Conservation (phyloP, 2,888 invertebrate species). For the Lottia gigantea region DNA sequence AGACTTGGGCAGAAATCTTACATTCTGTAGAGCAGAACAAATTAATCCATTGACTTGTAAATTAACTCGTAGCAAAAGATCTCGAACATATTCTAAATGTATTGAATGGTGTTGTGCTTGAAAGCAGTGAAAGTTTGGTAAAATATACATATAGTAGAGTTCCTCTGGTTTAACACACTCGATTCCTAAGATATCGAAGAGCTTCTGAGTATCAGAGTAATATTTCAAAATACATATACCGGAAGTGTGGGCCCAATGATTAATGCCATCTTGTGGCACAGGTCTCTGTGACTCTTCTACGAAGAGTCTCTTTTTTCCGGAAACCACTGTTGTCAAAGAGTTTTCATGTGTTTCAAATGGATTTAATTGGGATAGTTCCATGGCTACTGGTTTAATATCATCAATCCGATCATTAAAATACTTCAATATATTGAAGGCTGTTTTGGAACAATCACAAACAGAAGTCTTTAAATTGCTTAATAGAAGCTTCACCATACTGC, state of each 20-base stretch:
- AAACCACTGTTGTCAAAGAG: background rate
- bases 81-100: slow-evolving; percentile 26
- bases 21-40: slow-evolving; percentile 23
- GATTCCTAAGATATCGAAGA: slow-evolving; percentile 35
- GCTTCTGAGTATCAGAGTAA: slow-evolving; percentile 18
- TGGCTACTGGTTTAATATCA: background rate
- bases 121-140: slow-evolving; percentile 24
- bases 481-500: background rate
- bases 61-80: background rate
- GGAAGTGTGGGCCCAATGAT: slow-evolving; percentile 14
- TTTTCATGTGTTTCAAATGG: background rate
- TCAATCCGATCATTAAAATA: background rate
- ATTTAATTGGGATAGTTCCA: background rate
- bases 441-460: background rate
- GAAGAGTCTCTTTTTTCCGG: background rate
- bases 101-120: slow-evolving; percentile 1
- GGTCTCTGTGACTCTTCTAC: background rate
- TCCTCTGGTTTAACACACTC: background rate
- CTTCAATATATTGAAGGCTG: background rate
- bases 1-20: slow-evolving; percentile 32
- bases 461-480: background rate
- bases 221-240: slow-evolving; percentile 14
- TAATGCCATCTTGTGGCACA: slow-evolving; percentile 20
- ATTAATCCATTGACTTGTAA: slow-evolving; percentile 25
- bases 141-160: slow-evolving; percentile 28